phyloP scores from a whole-genome alignment of 2,797 vertebrate species.

The Macrochelys suwanniensis region DNA sequence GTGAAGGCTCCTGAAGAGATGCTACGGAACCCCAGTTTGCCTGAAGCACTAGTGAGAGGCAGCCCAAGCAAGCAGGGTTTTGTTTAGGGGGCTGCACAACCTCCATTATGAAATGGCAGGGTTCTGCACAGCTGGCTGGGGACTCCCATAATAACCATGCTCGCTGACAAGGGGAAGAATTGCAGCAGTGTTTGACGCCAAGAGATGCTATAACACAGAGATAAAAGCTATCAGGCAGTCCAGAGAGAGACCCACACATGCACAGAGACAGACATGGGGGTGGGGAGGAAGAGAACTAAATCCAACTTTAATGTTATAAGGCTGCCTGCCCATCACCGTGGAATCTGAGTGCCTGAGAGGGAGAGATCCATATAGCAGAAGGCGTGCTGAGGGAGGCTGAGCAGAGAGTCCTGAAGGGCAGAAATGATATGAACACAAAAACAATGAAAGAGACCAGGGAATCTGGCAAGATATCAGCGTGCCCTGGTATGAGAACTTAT shows the following conservation, averaged over 20 bases:
- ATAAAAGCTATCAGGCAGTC: not conserved
- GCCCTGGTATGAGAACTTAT: not conserved
- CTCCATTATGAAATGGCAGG: not conserved
- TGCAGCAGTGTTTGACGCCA: not conserved
- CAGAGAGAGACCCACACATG: not conserved
- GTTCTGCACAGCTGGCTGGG: not conserved
- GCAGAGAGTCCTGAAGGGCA: not conserved
- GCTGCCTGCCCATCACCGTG: fast-evolving
- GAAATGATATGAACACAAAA: not conserved
- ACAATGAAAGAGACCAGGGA: not conserved
- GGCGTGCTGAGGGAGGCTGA: not conserved
- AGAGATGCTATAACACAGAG: not conserved
- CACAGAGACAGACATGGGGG: too few species aligned
- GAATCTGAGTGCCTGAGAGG: not conserved
- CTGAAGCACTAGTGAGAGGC: fast-evolving
- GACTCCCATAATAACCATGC: not conserved
- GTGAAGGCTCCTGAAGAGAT: not conserved
- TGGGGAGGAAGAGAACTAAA: not conserved
- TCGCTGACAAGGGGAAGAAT: not conserved
- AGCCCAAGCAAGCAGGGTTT: not conserved
- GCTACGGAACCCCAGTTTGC: not conserved
- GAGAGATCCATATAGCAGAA: fast-evolving
- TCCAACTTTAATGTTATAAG: fast-evolving
- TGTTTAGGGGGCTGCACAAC: not conserved
- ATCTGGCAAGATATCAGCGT: not conserved